Evolutionary conservation across 2,113 vertebrate species (phyloP).

Genomic region (Galemys pyrenaicus): DNA sequence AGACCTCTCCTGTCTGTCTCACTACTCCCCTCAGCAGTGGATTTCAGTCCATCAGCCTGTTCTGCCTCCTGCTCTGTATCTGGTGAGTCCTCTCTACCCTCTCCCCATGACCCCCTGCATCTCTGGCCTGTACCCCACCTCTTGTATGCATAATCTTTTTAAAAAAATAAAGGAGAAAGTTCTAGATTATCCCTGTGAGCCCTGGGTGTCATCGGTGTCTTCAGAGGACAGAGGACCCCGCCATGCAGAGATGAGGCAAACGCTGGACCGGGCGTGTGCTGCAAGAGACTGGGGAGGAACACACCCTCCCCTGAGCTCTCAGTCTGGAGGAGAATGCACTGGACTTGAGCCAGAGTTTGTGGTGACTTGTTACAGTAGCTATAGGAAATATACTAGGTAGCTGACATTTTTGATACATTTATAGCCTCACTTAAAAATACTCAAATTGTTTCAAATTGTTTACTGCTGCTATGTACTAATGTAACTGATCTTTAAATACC

Average conservation of each 20-base stretch:
- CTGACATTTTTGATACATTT: background rate
- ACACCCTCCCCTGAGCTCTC: too few species aligned
- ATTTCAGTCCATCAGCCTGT: too few species aligned
- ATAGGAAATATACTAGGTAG: background rate
- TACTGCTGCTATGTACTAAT: background rate
- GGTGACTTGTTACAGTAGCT: constrained; percentile 7
- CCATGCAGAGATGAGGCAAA: background rate
- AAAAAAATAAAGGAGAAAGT: background rate
- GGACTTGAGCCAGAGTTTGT: background rate
- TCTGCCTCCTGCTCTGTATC: too few species aligned
- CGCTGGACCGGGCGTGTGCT: too few species aligned
- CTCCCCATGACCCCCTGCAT: too few species aligned
- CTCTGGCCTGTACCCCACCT: too few species aligned
- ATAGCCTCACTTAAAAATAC: background rate
- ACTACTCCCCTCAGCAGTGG: too few species aligned
- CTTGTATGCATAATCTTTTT: too few species aligned
- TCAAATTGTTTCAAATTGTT: constrained; percentile 28
- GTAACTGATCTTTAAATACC: constrained; percentile 6
- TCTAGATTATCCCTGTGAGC: background rate
- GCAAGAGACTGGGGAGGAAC: background rate
- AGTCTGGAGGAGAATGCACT: background rate
- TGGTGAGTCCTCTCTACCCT: too few species aligned
- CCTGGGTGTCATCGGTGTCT: background rate
- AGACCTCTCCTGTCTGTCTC: too few species aligned
- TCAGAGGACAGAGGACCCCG: background rate